phyloP scores from a whole-genome alignment of 1,140 invertebrate genomes.

The Danaus plexippus region DNA sequence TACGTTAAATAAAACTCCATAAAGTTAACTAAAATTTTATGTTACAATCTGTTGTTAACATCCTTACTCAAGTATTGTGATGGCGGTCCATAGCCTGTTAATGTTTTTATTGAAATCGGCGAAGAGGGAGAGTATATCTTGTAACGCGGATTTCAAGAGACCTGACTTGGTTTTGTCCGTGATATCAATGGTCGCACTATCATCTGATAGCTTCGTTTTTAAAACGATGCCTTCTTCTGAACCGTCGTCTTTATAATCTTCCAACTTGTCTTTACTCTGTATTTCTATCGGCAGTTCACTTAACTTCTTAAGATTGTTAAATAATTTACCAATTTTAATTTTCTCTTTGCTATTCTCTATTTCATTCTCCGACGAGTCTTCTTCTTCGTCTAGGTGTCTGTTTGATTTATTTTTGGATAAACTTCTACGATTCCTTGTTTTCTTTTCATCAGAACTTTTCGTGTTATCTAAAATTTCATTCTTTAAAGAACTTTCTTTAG shows the following conservation, averaged over 20 bases:
- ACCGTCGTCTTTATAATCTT: slow-evolving; percentile 25
- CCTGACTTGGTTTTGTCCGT: slow-evolving; percentile 37
- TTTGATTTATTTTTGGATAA: slow-evolving; percentile 12
- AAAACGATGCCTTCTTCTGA: slow-evolving; percentile 31
- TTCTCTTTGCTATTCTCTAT: slow-evolving; percentile 28
- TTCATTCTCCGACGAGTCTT: slow-evolving; percentile 33
- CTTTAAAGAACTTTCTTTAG: slow-evolving; percentile 12
- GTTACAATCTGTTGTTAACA: slow-evolving; percentile 7
- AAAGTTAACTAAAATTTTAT: background rate
- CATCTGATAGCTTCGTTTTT: slow-evolving; percentile 39
- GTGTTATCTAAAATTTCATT: slow-evolving; percentile 2
- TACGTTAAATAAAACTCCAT: slow-evolving; percentile 1
- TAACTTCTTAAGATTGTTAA: slow-evolving; percentile 42
- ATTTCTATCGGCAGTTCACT: slow-evolving; percentile 28
- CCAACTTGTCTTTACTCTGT: slow-evolving; percentile 20
- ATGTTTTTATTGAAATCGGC: slow-evolving; percentile 49
- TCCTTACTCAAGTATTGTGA: slow-evolving; percentile 41
- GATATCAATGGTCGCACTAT: slow-evolving; percentile 35
- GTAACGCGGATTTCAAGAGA: slow-evolving; percentile 41
- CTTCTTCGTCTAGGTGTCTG: slow-evolving; percentile 17
- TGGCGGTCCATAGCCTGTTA: slow-evolving; percentile 42
- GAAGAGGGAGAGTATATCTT: slow-evolving; percentile 40
- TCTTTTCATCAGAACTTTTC: slow-evolving; percentile 5
- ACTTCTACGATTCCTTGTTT: slow-evolving; percentile 27
- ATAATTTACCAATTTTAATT: slow-evolving; percentile 32